Percentiles rank a stretch among this genome's conserved stretches.
Conservation (phyloP, 2,888 invertebrate genomes). For the Morpho deidamia region DNA sequence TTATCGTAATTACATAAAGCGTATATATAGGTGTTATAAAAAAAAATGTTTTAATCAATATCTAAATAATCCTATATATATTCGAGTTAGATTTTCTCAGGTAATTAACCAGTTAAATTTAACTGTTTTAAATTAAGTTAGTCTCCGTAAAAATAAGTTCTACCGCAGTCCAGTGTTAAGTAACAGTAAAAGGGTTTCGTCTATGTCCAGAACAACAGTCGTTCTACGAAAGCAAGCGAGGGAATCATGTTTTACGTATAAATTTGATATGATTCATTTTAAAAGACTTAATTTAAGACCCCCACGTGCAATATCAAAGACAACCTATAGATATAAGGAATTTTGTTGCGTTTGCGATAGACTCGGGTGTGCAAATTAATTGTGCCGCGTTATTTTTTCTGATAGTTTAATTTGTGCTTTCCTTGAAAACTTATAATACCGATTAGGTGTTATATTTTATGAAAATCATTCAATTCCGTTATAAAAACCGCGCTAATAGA, state of each 20-base stretch:
- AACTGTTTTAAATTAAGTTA: too few relatives aligned
- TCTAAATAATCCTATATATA: too few relatives aligned
- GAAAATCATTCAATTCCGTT: constrained; percentile 27
- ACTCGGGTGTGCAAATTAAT: too few relatives aligned
- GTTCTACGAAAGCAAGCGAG: constrained; percentile 61
- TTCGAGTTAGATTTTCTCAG: too few relatives aligned
- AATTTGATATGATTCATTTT: constrained; percentile 72
- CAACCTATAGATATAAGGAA: not conserved
- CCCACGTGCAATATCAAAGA: constrained; percentile 21
- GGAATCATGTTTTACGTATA: constrained; percentile 64
- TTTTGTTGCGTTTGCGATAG: not conserved
- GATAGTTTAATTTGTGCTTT: too few relatives aligned
- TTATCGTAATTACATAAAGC: too few relatives aligned
- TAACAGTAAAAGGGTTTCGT: constrained; percentile 1
- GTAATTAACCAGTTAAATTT: too few relatives aligned
- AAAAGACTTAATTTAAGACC: constrained; percentile 40
- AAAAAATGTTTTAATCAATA: too few relatives aligned
- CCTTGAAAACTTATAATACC: too few relatives aligned
- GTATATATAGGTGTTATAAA: too few relatives aligned
- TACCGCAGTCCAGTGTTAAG: constrained; percentile 28
- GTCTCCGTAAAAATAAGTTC: not conserved
- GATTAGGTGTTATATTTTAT: too few relatives aligned
- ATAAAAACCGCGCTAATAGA: constrained; percentile 9
- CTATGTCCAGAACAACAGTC: constrained; percentile 31
- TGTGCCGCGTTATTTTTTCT: too few relatives aligned